Base-by-base conservation (phyloP, 2,888 invertebrate genomes). In the Sarcophaga carnaria region DNA sequence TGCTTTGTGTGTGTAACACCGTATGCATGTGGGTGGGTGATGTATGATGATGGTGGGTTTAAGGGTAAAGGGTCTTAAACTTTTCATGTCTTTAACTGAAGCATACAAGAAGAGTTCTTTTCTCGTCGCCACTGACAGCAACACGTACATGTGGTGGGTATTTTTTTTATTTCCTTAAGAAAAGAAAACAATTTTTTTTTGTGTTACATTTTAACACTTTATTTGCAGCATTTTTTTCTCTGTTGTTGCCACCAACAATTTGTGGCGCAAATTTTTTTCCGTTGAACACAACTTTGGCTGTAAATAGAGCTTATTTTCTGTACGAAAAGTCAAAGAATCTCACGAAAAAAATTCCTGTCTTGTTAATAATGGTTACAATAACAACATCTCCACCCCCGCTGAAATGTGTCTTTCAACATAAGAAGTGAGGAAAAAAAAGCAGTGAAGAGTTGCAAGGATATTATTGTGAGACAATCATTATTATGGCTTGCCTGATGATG, bases 261-360 rank as follows among this genome's bases (percentile, higher is more conserved):
- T 86, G 79, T 86, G 63, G 82, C 71, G 59, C 74, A 79, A 70
- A 10, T 37, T 37, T 37, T 47, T 80, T 64, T 77, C 49, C 71
- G 49, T 45, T 47, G 74, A 62, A 63, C 25, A 69, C 47, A 79
- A 83, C 62, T 84, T 84, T 79, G 70, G 70, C 66, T 78, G 81
- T 84, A 84, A 87, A 81, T 79, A 76, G 84, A 84, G 87, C 84
- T 84, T 87, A 87, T 87, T 82, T 84, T 62, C 77, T 84, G 54
- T 17, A 3, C 4, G 0, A 14, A 14, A 14, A 14, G 54, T 37
- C 37, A 37, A 37, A 37, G 37, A 37, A 14, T 14, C 54, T 4
- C 54, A 54, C 12, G 3, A 54, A 17, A 87, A 47, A 62, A 86
- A 84, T 66, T 37, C 81, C 84, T 84, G 78, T 84, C 76, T 82